phyloP scores from a whole-genome alignment of 2,113 vertebrate species.

The Paraplagusia blochii region DNA sequence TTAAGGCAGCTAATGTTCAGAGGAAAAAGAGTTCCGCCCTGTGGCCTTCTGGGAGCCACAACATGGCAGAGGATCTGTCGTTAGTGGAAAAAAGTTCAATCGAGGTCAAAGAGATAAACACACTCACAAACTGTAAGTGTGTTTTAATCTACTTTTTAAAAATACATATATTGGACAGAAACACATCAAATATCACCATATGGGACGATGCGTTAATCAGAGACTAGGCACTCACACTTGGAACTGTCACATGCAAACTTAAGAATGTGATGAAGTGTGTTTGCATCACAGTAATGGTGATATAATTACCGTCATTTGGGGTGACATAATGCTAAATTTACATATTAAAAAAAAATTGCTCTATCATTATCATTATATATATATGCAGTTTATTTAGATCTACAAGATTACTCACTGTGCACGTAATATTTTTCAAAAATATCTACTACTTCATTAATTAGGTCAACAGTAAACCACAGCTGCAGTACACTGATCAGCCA shows the following conservation, averaged over 20 bases:
- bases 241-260: slow-evolving; percentile 46
- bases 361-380: too few species aligned
- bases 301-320: slow-evolving; percentile 41
- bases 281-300: slow-evolving; percentile 30
- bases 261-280: slow-evolving; percentile 28
- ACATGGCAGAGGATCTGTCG: slow-evolving; percentile 17
- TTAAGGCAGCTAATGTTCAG: slow-evolving; percentile 34
- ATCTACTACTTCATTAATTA: too few species aligned
- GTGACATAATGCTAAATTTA: not conserved
- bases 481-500: too few species aligned
- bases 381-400: too few species aligned
- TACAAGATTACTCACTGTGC: too few species aligned
- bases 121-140: not conserved
- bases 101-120: slow-evolving; percentile 34
- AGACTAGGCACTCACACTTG: slow-evolving; percentile 56
- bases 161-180: too few species aligned
- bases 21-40: slow-evolving; percentile 18
- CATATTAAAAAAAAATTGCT: too few species aligned
- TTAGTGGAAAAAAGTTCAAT: slow-evolving; percentile 9
- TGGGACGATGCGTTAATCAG: slow-evolving; percentile 67
- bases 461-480: too few species aligned
- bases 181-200: slow-evolving; percentile 63
- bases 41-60: slow-evolving; percentile 17
- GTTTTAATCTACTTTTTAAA: not conserved
- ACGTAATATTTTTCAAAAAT: too few species aligned